phyloP scores from a whole-genome alignment of 2,888 invertebrate species.

The Calephelis perditalis region DNA sequence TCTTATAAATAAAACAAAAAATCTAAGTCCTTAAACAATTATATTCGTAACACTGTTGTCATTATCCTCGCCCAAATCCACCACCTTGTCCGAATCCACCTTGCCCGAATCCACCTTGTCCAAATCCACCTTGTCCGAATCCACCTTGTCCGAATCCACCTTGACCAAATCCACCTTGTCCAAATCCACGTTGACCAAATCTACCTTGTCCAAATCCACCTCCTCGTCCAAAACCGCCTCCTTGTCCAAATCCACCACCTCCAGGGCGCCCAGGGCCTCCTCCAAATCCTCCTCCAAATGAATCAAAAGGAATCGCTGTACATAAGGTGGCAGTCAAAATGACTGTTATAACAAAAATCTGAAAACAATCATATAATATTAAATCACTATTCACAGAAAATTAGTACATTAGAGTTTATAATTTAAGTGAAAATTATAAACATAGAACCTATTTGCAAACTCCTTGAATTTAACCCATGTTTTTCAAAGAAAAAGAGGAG shows the following conservation, averaged over 20 bases:
- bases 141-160: constrained; percentile 20
- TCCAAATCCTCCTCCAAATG: constrained; percentile 26
- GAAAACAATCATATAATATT: neutral
- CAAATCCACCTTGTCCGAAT: constrained; percentile 21
- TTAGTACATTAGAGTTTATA: too few species aligned
- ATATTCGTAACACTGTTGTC: neutral
- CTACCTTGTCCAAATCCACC: neutral
- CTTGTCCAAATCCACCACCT: constrained; percentile 16
- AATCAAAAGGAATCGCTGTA: neutral
- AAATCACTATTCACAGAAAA: too few species aligned
- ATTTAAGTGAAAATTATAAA: too few species aligned
- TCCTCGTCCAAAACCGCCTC: constrained; percentile 13
- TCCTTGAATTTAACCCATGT: too few species aligned
- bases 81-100: constrained; percentile 24
- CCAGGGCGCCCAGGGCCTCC: constrained; percentile 14
- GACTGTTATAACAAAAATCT: neutral
- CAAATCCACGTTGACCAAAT: constrained; percentile 21
- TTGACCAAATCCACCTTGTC: constrained; percentile 17
- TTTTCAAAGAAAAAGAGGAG: too few species aligned
- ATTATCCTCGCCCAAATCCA: constrained; percentile 21
- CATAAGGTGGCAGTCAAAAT: neutral
- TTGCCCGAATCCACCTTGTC: constrained; percentile 24
- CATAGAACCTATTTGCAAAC: too few species aligned
- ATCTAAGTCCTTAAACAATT: neutral
- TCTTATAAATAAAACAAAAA: too few species aligned